Base-by-base conservation (phyloP, 2,113 vertebrate species). In the Passer domesticus region DNA sequence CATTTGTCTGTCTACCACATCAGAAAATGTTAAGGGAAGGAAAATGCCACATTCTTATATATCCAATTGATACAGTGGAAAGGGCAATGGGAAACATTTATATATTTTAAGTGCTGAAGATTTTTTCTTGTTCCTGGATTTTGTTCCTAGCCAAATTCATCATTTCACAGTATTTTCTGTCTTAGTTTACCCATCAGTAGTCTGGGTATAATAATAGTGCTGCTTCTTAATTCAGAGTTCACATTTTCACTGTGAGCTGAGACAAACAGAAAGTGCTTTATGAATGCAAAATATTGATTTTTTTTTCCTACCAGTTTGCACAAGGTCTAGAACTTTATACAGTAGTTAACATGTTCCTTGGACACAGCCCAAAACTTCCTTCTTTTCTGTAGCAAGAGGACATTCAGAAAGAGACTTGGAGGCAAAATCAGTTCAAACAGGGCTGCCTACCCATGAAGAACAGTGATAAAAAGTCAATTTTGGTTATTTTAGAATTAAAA, bases 401-500 rank as follows among this genome's bases (percentile, higher is more conserved):
- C 31, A 69, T 78, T 89, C 30, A 87, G 52, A 91, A 89, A 76
- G 31, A 79, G 52, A 43, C 43, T 47, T 93, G 56, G 50, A 91
- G 43, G 62, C 46, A 82, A 92, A 95, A 74, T 3, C 37, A 78
- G 87, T 53, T 77, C 55, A 83, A 83, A 81, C 10, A 78, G 49
- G 41, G 31, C 35, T 89, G 44, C 7, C 37, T 83, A 23, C 23
- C 80, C 63, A 37, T 44, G 59, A 86, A 81, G 55, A 94, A 79
- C 59, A 21, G 31, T 35, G 19, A 83, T 44, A 13, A 90, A 92
- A 94, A 82, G 56, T 2, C 58, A 79, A 3, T 66, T 95, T 46
- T 52, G 15, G 21, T 82, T 90, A 83, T 77, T 94, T 76, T 53
- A 91, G n/a, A 41, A 77, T 76, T 76, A 76, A 94, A 93, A 88